Percentiles rank a stretch among this genome's conserved stretches.
phyloP scores from a whole-genome alignment of 1,140 invertebrate genomes.

The Lasioglossum albipes region DNA sequence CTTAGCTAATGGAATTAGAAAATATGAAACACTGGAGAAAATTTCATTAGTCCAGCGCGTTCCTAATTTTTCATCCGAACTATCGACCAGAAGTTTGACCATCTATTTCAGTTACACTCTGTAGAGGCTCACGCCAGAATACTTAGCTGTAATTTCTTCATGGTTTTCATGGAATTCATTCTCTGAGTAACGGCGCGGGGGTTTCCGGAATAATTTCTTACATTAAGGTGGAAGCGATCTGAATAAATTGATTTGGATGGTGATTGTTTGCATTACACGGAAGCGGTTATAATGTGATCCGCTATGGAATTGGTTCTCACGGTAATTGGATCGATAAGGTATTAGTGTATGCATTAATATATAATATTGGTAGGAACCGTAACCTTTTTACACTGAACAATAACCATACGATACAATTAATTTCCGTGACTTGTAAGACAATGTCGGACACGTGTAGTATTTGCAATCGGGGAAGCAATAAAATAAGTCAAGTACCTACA shows the following conservation, averaged over 20 bases:
- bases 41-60: no score
- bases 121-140: neutral
- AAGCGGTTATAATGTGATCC: neutral
- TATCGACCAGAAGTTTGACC: neutral
- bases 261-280: neutral
- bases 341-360: neutral
- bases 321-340: neutral
- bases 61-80: no score
- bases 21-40: no score
- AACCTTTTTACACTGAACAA: neutral
- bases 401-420: no score
- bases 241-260: neutral
- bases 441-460: no score
- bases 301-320: neutral
- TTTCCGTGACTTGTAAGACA: no score
- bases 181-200: neutral
- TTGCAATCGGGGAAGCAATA: no score
- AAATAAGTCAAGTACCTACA: no score
- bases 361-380: neutral
- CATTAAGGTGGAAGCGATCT: neutral
- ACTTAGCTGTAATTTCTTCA: constrained; percentile 8
- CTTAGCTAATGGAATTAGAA: no score
- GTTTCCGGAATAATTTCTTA: neutral
- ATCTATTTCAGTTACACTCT: neutral
- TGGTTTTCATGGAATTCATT: constrained; percentile 9